Base-by-base conservation (phyloP, 2,888 invertebrate genomes). In the Podabrus alpinus region DNA sequence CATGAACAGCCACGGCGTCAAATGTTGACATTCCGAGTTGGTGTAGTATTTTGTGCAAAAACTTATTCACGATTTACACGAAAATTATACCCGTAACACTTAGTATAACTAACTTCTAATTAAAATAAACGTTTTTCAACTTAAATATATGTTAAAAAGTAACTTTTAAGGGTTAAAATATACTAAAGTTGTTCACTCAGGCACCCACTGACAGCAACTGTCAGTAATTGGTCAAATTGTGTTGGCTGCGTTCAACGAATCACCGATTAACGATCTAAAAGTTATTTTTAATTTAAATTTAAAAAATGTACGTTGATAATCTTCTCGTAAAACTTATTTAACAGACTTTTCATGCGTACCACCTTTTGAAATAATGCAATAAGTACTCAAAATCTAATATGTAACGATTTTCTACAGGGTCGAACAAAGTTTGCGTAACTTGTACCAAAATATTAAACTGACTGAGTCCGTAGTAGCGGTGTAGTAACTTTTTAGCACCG, bases 1-100 rank as follows among this genome's bases (percentile, higher is more conserved):
- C 85, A 86, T 85, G 85, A 85, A 84, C 77, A 83, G 86, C 85
- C 86, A 86, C 86, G 85, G 85, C 86, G 84, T 86, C 85, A 85
- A 78, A 78, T 75, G 76, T 76, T 78, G 74, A 78, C 76, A 77
- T 77, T 72, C 69, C 74, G 72, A 68, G 71, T 45, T 68, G 59
- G 25, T 29, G 69, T 73, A 70, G 29, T 70, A 73, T 68, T 74
- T 45, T 67, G 68, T 68, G 59, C 62, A 69, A 71, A 68, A 69
- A 45, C 29, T 15, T 59, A 67, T 15, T 59, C 60, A 45, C 61
- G 17, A 68, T 62, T 69, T 69, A 29, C 59, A 66, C 24, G n/a
- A 25, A 60, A 74, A 69, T 17, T 69, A 66, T 66, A 60, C 62
- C 21, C 62, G 62, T 64, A 10, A 19, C 21, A 64, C 21, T 17